phyloP scores from a whole-genome alignment of 2,797 vertebrate genomes.

The Fistularia commersonii region DNA sequence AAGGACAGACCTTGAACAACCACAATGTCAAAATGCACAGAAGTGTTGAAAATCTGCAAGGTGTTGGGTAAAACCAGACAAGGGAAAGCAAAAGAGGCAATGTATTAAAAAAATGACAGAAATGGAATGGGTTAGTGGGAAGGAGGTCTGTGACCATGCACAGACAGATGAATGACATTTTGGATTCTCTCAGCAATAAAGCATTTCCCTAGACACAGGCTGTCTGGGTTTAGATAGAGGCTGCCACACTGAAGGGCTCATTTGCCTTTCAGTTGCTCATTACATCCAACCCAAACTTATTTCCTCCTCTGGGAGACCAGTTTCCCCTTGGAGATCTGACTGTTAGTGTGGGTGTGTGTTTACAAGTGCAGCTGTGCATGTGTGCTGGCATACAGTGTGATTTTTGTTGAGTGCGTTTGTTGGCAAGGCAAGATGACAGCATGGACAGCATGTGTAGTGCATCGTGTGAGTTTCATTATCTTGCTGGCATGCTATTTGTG shows the following conservation, averaged over 20 bases:
- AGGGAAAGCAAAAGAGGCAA: not conserved
- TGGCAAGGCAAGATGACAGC: not conserved
- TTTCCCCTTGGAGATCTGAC: not conserved
- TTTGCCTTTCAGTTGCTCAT: slow-evolving; percentile 71
- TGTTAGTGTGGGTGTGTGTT: slow-evolving; percentile 15
- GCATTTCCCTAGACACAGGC: slow-evolving; percentile 55
- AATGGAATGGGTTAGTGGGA: slow-evolving; percentile 32
- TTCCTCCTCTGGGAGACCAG: slow-evolving; percentile 44
- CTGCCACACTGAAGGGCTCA: slow-evolving; percentile 62
- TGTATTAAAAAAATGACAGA: slow-evolving; percentile 32
- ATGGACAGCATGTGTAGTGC: too few species aligned
- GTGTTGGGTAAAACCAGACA: too few species aligned
- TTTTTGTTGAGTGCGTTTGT: not conserved
- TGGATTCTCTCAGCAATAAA: slow-evolving; percentile 68
- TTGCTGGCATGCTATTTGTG: slow-evolving; percentile 2
- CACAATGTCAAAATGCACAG: too few species aligned
- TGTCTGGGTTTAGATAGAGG: slow-evolving; percentile 63
- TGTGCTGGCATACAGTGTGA: slow-evolving; percentile 7
- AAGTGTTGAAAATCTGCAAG: too few species aligned
- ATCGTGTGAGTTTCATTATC: slow-evolving; percentile 15
- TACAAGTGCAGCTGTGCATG: slow-evolving; percentile 14
- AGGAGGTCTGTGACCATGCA: slow-evolving; percentile 17
- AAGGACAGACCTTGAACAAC: too few species aligned
- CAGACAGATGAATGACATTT: slow-evolving; percentile 65
- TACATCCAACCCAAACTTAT: slow-evolving; percentile 62